phyloP scores from a whole-genome alignment of 1,140 invertebrate genomes.

The Drosophila albomicans region DNA sequence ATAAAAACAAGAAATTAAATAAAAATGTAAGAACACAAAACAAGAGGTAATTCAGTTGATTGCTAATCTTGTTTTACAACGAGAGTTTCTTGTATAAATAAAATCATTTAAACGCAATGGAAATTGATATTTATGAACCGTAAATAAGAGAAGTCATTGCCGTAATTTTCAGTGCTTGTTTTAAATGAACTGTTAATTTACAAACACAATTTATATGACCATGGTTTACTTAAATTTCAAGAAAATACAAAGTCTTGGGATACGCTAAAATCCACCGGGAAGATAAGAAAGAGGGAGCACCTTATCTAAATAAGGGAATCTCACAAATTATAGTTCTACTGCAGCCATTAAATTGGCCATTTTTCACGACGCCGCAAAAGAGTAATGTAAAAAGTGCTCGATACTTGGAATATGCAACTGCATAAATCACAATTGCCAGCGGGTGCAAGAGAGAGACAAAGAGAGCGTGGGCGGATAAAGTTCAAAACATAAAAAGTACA shows the following conservation, averaged over 20 bases:
- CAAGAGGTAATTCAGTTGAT: too few relatives aligned
- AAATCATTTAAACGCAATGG: too few relatives aligned
- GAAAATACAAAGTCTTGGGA: not conserved
- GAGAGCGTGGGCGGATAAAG: not conserved
- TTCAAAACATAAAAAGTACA: constrained; percentile 23
- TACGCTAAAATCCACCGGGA: not conserved
- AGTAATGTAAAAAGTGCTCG: constrained; percentile 7
- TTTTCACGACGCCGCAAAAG: constrained; percentile 43
- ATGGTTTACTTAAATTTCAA: constrained; percentile 30
- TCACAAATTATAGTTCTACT: constrained; percentile 48
- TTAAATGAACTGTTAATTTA: constrained; percentile 50
- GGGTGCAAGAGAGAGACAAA: not conserved
- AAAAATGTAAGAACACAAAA: too few relatives aligned
- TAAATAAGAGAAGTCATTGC: not conserved
- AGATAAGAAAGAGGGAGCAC: too few relatives aligned
- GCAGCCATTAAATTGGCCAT: constrained; percentile 53
- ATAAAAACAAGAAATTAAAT: too few relatives aligned
- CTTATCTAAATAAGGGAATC: constrained; percentile 40
- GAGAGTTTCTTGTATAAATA: too few relatives aligned
- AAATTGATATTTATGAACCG: too few relatives aligned
- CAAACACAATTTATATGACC: constrained; percentile 1
- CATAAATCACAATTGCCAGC: constrained; percentile 63
- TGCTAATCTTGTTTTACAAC: too few relatives aligned
- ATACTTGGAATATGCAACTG: constrained; percentile 40
- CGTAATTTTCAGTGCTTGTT: constrained; percentile 6